Percentiles rank a stretch among this genome's conserved stretches.
Conservation (phyloP, 2,113 vertebrate genomes). For the Rallus limicola region DNA sequence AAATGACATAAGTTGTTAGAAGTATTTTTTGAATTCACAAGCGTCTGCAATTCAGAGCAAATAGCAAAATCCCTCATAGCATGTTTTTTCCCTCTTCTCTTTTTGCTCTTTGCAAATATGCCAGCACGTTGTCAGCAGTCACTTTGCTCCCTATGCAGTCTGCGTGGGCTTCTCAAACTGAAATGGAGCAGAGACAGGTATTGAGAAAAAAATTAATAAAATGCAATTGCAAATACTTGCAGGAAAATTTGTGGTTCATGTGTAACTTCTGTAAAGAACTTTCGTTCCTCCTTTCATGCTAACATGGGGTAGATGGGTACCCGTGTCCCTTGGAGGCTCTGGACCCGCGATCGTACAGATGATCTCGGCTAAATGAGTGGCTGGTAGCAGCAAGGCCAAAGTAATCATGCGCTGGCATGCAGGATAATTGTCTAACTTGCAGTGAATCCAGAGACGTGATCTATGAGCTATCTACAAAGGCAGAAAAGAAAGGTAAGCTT, state of each 20-base stretch:
- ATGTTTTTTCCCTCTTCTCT: neutral
- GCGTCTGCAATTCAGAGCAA: neutral
- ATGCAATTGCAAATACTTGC: neutral
- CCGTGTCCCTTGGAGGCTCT: neutral
- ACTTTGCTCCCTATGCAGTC: neutral
- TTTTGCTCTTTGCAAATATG: neutral
- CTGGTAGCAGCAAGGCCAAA: neutral
- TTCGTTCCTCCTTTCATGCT: neutral
- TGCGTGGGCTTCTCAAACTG: neutral
- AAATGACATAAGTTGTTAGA: neutral
- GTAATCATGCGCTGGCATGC: neutral
- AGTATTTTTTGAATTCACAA: neutral
- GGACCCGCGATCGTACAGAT: neutral
- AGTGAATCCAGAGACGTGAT: neutral
- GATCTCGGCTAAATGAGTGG: neutral
- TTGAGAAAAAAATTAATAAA: neutral
- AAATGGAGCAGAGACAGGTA: neutral
- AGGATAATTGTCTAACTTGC: neutral
- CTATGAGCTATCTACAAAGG: neutral
- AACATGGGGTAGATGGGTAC: fast-evolving
- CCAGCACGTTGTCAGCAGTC: neutral
- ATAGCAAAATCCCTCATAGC: neutral
- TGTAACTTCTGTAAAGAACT: neutral
- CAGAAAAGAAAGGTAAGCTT: neutral
- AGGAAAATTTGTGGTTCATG: neutral